Evolutionary conservation across 2,113 vertebrate genomes (phyloP).

Genomic region (Malurus melanocephalus): DNA sequence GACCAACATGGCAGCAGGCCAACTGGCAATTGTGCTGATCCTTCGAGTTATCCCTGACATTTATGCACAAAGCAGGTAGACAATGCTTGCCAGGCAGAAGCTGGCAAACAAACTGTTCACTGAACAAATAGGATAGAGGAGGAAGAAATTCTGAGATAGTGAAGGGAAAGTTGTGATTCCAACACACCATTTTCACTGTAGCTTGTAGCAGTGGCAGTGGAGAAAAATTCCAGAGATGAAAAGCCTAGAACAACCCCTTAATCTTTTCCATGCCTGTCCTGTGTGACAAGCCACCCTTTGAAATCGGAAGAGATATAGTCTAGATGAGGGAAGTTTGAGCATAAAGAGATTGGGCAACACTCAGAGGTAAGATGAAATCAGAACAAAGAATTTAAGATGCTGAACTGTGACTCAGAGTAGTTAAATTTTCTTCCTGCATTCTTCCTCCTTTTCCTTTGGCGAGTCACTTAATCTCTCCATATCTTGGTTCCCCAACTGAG

Average conservation of each 20-base stretch:
- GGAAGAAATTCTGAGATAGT: not conserved
- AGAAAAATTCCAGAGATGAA: conserved; percentile 21
- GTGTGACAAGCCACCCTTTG: conserved; percentile 31
- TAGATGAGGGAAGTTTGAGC: not conserved
- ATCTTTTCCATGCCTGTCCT: not conserved
- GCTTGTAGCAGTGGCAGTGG: not conserved
- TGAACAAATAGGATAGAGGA: not conserved
- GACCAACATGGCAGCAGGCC: not conserved
- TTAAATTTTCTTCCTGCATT: conserved; percentile 4
- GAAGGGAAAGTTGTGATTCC: conserved; percentile 1
- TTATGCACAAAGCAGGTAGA: conserved; percentile 16
- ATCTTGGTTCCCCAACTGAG: not conserved
- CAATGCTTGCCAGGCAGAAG: not conserved
- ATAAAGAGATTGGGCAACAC: not conserved
- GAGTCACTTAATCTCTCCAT: not conserved
- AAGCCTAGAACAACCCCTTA: not conserved
- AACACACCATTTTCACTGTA: not conserved
- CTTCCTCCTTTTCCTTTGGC: conserved; percentile 28
- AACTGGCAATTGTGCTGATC: not conserved
- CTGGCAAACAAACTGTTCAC: not conserved
- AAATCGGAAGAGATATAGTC: conserved; percentile 1
- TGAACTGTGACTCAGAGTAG: conserved; percentile 30
- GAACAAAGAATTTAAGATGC: conserved; percentile 36
- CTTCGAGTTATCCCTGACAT: conserved; percentile 17
- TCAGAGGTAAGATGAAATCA: conserved; percentile 32